Evolutionary conservation across 2,113 vertebrate species (phyloP).

Genomic region (Triplophysa siluroides): DNA sequence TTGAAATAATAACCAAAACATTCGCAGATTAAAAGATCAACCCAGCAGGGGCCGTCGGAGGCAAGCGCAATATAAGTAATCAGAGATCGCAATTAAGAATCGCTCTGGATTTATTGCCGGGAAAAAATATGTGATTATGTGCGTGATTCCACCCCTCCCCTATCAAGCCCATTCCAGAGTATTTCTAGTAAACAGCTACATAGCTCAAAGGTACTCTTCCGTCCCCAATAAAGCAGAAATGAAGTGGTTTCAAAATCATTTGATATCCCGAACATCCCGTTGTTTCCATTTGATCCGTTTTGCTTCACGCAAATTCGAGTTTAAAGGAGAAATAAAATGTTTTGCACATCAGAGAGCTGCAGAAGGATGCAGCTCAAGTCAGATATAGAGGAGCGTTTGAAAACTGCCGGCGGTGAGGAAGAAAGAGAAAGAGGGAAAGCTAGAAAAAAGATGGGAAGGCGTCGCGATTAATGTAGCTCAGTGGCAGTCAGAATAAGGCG

Average conservation of each 20-base stretch:
- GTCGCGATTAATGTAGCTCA: constrained; percentile 30
- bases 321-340: constrained; percentile 41
- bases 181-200: not conserved
- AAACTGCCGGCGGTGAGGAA: constrained; percentile 47
- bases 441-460: not conserved
- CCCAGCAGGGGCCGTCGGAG: not conserved
- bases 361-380: constrained; percentile 41
- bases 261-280: constrained; percentile 25
- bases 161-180: not conserved
- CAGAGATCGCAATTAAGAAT: constrained; percentile 36
- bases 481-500: constrained; percentile 32
- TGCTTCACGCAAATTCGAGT: constrained; percentile 11
- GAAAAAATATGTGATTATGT: not conserved
- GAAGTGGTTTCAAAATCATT: constrained; percentile 26
- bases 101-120: not conserved
- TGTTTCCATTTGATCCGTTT: constrained; percentile 37
- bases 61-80: constrained; percentile 17
- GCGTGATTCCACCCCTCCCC: not conserved
- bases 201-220: constrained; percentile 4
- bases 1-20: not conserved
- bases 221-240: constrained; percentile 23
- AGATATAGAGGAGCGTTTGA: constrained; percentile 47
- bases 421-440: not conserved
- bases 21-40: constrained; percentile 33
- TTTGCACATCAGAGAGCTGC: constrained; percentile 50